Conservation (phyloP, 2,113 vertebrate genomes). For the Seriola dumerili region DNA sequence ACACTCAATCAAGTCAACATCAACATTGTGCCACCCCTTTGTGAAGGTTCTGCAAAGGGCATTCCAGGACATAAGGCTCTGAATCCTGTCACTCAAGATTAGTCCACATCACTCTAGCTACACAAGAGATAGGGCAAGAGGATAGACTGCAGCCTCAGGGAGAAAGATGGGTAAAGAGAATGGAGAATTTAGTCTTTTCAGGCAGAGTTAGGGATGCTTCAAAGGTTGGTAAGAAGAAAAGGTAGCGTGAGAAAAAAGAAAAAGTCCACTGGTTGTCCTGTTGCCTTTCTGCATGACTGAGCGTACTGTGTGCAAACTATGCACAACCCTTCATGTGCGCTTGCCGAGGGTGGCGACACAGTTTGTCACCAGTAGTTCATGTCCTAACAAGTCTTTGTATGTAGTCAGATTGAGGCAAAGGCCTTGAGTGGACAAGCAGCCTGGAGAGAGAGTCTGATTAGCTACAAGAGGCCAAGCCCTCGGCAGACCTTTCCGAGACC, state of each 20-base stretch:
- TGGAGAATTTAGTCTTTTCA: not conserved
- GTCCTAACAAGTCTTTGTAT: slow-evolving; percentile 53
- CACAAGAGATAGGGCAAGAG: not conserved
- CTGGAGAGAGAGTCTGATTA: slow-evolving; percentile 64
- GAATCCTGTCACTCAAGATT: slow-evolving; percentile 50
- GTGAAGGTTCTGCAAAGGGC: slow-evolving; percentile 39
- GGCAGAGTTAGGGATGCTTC: not conserved
- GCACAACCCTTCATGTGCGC: not conserved
- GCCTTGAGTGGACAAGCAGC: slow-evolving; percentile 46
- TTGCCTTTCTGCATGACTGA: slow-evolving; percentile 41
- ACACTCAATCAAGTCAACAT: slow-evolving; percentile 26
- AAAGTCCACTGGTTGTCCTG: slow-evolving; percentile 1
- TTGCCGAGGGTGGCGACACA: slow-evolving; percentile 26
- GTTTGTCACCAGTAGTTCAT: slow-evolving; percentile 59
- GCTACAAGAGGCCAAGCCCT: slow-evolving; percentile 58
- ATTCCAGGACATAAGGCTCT: slow-evolving; percentile 26
- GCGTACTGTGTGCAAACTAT: slow-evolving; percentile 12
- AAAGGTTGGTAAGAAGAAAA: slow-evolving; percentile 8
- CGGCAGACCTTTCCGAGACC: slow-evolving; percentile 63
- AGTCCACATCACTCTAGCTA: slow-evolving; percentile 29
- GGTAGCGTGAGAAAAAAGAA: slow-evolving; percentile 5
- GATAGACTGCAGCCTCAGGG: slow-evolving; percentile 11
- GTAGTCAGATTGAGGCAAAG: slow-evolving; percentile 50
- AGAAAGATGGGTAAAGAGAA: not conserved
- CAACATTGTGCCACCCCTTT: not conserved